These are phyloP conservation scores for Chelonia mydas DNA, from an alignment of 2,797 vertebrate genomes.

Conservation along the genomic window DNA sequence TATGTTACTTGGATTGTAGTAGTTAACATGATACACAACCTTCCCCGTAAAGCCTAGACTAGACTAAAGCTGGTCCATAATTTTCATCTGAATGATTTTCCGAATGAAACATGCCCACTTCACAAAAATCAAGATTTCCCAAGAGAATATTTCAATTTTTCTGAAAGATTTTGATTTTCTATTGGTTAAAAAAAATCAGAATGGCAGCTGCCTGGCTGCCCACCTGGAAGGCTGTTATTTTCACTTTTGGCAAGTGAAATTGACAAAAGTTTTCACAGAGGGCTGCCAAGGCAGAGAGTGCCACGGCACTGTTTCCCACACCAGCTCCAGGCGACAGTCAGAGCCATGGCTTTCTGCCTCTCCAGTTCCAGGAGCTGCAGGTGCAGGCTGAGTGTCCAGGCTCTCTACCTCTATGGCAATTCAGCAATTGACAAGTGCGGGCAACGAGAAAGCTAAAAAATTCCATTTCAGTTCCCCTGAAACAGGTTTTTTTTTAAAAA, in stretches of 20 bases:
- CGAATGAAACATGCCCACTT: not conserved
- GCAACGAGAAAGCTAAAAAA: not conserved
- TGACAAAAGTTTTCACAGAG: not conserved
- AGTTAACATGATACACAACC: not conserved
- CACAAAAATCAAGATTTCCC: not conserved
- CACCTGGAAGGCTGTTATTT: not conserved
- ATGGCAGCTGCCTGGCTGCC: not conserved
- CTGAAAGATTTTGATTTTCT: not conserved
- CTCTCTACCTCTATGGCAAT: not conserved
- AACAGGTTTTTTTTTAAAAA: not conserved
- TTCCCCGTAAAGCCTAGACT: conserved; percentile 8
- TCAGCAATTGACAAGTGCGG: not conserved
- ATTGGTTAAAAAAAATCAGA: not conserved
- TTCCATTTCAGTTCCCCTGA: not conserved
- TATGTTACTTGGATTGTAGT: not conserved
- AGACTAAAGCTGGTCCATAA: not conserved
- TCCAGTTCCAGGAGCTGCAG: not conserved
- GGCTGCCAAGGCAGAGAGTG: not conserved
- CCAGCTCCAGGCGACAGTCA: not conserved
- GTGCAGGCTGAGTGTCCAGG: not conserved
- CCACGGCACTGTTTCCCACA: not conserved
- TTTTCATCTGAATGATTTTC: too few relatives aligned
- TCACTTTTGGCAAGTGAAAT: not conserved
- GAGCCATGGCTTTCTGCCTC: not conserved
- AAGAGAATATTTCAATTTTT: not conserved